Percentiles rank a stretch among this genome's conserved stretches.
Evolutionary conservation across 1,140 invertebrate species (phyloP).

Genomic region (Anastrepha ludens): DNA sequence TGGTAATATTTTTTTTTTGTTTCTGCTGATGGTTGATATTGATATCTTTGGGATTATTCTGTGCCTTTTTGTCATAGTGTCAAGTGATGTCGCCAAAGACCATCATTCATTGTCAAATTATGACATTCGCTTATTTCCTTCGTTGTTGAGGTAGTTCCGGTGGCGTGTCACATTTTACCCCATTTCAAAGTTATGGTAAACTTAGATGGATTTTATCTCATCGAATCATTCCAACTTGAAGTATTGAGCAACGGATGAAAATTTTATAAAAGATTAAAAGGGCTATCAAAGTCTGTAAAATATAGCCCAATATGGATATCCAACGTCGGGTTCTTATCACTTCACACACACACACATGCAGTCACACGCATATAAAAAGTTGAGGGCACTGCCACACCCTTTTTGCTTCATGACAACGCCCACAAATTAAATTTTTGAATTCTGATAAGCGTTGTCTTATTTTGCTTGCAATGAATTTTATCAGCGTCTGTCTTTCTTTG

Average conservation of each 20-base stretch:
- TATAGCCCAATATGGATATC: background rate
- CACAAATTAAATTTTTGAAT: conserved; percentile 23
- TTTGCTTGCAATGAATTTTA: background rate
- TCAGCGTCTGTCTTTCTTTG: background rate
- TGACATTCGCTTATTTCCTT: conserved; percentile 26
- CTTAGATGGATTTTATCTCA: background rate
- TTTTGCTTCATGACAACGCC: background rate
- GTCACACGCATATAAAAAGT: background rate
- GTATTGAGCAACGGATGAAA: too few relatives aligned
- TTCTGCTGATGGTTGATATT: background rate
- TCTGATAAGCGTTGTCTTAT: conserved; percentile 22
- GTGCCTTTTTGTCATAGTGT: conserved; percentile 10
- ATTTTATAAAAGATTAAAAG: too few relatives aligned
- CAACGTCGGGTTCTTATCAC: background rate
- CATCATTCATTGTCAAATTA: conserved; percentile 49
- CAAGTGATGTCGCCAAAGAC: background rate
- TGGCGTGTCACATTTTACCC: background rate
- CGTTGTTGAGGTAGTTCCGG: background rate
- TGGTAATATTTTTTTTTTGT: background rate
- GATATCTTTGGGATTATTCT: background rate
- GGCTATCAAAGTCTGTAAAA: too few relatives aligned
- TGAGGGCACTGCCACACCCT: background rate
- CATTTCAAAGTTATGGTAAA: background rate
- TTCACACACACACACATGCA: background rate
- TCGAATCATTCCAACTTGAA: too few relatives aligned